Evolutionary conservation across 2,888 invertebrate genomes (phyloP), one percentile per base, ranked within the genome.

Genomic region (Polietes domitor): DNA sequence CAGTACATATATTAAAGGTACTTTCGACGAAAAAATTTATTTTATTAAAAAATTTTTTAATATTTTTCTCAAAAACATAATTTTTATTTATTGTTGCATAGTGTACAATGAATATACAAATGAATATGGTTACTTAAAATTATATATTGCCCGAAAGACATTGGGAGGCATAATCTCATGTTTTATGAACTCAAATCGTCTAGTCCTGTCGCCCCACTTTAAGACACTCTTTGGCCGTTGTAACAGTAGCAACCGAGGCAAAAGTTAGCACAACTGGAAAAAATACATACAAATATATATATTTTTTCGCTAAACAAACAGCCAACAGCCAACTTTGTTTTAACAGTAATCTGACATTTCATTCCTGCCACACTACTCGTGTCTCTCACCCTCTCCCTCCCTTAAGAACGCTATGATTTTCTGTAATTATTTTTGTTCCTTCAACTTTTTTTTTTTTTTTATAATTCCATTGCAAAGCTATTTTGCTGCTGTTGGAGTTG

Each of bases 401-500:
- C 58, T 26, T 58, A 47, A n/a, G 5, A 47, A 47, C 47, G 7
- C 47, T n/a, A 24, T 58, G 58, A 58, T 58, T 58, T 58, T 58
- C 15, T 26, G 58, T 58, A 58, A 58, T 58, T 58, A 58, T 58
- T 58, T 21, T 58, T 58, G 58, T 58, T 26, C 26, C 24, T 58
- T 58, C 58, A 58, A 58, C 58, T 58, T 58, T 26, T 26, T 58
- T 26, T 2, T 26, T 26, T 58, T 58, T 26, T 26, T 58, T 26
- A 15, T 26, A 24, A 58, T 58, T 58, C 58, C 58, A 58, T 24
- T 58, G 2, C 58, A 58, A 58, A 58, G 58, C 58, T 26, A 58
- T 24, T 58, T 47, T 47, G 15, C n/a, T 47, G 47, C 47, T 47
- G n/a, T n/a, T 12, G 47, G 15, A n/a, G 47, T 47, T 47, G 47